Evolutionary conservation across 1,140 invertebrate genomes (phyloP).

Genomic region (Heliconius nattereri): DNA sequence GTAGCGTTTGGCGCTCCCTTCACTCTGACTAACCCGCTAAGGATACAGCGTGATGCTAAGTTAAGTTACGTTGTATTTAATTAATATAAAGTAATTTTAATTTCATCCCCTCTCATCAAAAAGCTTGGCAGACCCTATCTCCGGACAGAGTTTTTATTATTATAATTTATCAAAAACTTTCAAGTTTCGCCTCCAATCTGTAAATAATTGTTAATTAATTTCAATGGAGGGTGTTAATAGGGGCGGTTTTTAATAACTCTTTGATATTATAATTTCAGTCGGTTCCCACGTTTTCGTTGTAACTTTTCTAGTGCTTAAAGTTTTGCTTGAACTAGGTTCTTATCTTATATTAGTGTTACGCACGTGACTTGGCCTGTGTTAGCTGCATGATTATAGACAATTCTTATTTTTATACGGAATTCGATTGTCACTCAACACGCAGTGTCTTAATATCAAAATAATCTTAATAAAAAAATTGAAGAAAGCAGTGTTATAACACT

Average conservation of each 20-base stretch:
- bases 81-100: too few species aligned
- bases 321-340: neutral
- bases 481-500: too few species aligned
- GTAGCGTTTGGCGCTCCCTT: too few species aligned
- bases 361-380: too few species aligned
- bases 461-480: too few species aligned
- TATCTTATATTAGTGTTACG: neutral
- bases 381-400: too few species aligned
- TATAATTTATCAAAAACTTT: slow-evolving; percentile 36
- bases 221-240: slow-evolving; percentile 33
- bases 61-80: neutral
- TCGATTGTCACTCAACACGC: too few species aligned
- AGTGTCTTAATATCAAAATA: too few species aligned
- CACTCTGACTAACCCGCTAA: neutral
- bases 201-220: slow-evolving; percentile 43
- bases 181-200: slow-evolving; percentile 28
- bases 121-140: neutral
- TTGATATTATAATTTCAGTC: slow-evolving; percentile 31
- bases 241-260: slow-evolving; percentile 20
- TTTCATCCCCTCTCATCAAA: neutral
- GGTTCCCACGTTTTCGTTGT: neutral
- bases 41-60: neutral
- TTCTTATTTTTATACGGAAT: too few species aligned
- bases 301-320: slow-evolving; percentile 5
- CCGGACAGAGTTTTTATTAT: slow-evolving; percentile 14